Percentiles rank a stretch among this genome's conserved stretches.
Conservation (phyloP, 2,888 invertebrate genomes). For the Cordilura impudica region DNA sequence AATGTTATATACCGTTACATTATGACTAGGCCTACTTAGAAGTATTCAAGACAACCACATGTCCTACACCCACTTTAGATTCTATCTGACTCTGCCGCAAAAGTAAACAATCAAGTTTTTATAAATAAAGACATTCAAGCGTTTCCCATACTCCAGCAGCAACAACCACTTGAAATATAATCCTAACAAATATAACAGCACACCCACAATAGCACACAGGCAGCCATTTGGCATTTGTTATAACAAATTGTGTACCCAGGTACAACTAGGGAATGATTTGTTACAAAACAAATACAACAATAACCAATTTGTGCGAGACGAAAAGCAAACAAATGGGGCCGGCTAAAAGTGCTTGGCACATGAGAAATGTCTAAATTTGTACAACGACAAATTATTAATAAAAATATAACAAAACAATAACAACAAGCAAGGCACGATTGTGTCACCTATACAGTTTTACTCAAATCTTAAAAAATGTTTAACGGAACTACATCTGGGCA, state of each 20-base stretch:
- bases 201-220: neutral
- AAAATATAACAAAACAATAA: neutral
- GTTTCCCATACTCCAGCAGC: neutral
- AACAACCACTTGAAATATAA: conserved; percentile 54
- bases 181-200: conserved; percentile 41
- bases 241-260: conserved; percentile 71
- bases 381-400: neutral
- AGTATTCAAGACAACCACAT: neutral
- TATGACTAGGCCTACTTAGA: neutral
- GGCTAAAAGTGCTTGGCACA: neutral
- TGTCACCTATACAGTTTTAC: neutral
- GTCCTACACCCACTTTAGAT: neutral
- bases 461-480: neutral
- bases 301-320: conserved; percentile 9
- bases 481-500: too few species aligned
- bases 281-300: conserved; percentile 63
- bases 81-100: neutral
- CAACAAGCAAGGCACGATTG: neutral
- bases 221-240: conserved; percentile 70
- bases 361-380: neutral
- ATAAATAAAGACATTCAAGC: neutral
- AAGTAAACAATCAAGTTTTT: neutral
- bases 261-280: conserved; percentile 65
- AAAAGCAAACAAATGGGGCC: neutral
- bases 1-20: conserved; percentile 1